Evolutionary conservation across 1,140 invertebrate species (phyloP).

Genomic region (Sycophaga agraensis): DNA sequence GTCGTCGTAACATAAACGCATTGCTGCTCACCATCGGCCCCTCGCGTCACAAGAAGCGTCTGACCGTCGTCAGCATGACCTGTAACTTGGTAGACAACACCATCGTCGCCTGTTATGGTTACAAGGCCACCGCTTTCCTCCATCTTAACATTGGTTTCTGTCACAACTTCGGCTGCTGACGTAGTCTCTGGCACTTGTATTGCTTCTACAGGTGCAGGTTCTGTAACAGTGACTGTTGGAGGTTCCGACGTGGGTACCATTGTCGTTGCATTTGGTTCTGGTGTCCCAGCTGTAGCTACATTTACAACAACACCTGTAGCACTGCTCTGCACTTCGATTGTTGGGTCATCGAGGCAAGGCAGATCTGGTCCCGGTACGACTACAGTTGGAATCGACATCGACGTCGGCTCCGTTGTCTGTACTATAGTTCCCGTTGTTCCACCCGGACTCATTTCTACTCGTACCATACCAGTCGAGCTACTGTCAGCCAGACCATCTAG

Average conservation of each 20-base stretch:
- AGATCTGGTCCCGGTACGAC: constrained; percentile 55
- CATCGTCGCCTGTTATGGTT: constrained; percentile 60
- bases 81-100: constrained; percentile 65
- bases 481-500: constrained; percentile 60
- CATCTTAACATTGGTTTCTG: constrained; percentile 31
- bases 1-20: constrained; percentile 73
- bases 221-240: constrained; percentile 22
- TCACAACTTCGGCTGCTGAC: background rate
- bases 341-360: constrained; percentile 50
- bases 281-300: constrained; percentile 7
- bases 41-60: constrained; percentile 68
- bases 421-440: constrained; percentile 66
- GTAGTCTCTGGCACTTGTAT: background rate
- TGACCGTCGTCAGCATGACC: constrained; percentile 77
- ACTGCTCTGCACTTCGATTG: constrained; percentile 7
- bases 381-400: constrained; percentile 38
- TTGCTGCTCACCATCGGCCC: constrained; percentile 69
- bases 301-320: background rate
- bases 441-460: constrained; percentile 69
- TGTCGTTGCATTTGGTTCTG: constrained; percentile 6
- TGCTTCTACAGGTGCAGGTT: background rate
- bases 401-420: constrained; percentile 45
- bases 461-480: constrained; percentile 60
- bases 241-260: constrained; percentile 17
- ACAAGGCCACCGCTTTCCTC: constrained; percentile 48